Percentiles rank a stretch among this genome's conserved stretches.
Evolutionary conservation across 2,113 vertebrate genomes (phyloP).

Genomic region (Myocastor coypus): DNA sequence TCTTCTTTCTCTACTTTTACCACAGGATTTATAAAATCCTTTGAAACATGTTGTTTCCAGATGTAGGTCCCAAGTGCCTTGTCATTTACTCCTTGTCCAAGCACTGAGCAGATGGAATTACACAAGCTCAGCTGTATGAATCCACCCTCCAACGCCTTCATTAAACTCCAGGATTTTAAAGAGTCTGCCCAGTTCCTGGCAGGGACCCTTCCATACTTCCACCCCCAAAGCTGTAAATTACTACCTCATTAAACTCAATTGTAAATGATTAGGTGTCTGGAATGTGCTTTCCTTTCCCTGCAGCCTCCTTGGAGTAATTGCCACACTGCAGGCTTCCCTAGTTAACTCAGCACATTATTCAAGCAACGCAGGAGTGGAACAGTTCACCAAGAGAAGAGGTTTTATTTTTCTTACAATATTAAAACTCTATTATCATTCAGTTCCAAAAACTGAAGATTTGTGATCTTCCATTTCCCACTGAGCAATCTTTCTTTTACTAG

Average conservation of each 20-base stretch:
- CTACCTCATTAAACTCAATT: constrained; percentile 78
- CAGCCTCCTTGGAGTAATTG: constrained; percentile 74
- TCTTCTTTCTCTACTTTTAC: constrained; percentile 66
- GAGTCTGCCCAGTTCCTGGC: constrained; percentile 66
- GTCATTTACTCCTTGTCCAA: constrained; percentile 82
- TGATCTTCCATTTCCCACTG: constrained; percentile 60
- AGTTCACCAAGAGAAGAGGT: constrained; percentile 28
- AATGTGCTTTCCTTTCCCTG: constrained; percentile 77
- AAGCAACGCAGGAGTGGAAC: background rate
- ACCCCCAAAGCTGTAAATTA: constrained; percentile 78
- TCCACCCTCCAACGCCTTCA: constrained; percentile 71
- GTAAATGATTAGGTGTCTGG: constrained; percentile 79
- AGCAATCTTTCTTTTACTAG: constrained; percentile 64
- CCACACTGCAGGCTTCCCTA: constrained; percentile 37
- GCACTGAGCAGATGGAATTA: constrained; percentile 80
- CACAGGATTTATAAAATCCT: constrained; percentile 82
- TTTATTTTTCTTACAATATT: constrained; percentile 74
- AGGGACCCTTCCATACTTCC: constrained; percentile 67
- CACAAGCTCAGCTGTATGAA: constrained; percentile 16
- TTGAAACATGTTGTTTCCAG: constrained; percentile 87
- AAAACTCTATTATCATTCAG: constrained; percentile 70
- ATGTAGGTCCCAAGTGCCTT: constrained; percentile 82
- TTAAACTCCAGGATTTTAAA: constrained; percentile 80
- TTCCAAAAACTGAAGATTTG: constrained; percentile 68
- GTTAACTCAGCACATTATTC: constrained; percentile 59